A percentile compares a stretch with the other conserved stretches of the same genome.
These are phyloP conservation scores for Cynaeus angustus DNA, from an alignment of 2,888 invertebrate species.

Conservation along the genomic window DNA sequence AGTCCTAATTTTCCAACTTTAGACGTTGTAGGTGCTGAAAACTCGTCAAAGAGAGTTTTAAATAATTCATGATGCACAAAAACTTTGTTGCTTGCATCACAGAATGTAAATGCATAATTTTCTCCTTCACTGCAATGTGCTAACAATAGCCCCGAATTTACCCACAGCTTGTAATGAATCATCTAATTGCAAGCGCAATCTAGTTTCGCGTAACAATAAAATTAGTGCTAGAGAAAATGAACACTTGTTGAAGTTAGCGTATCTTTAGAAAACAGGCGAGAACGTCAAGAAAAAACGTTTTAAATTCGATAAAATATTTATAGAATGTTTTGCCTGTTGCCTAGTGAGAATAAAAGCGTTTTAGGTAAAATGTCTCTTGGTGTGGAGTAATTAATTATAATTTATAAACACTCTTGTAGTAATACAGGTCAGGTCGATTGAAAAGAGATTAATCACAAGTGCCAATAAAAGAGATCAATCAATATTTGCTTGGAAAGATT, in stretches of 20 bases:
- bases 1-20: no score
- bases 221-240: neutral
- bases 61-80: neutral
- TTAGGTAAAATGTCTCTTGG: slow-evolving; percentile 18
- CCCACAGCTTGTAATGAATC: neutral
- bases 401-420: slow-evolving; percentile 26
- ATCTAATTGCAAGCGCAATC: slow-evolving; percentile 5
- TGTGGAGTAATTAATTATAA: slow-evolving; percentile 36
- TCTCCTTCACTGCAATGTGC: neutral
- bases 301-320: no score
- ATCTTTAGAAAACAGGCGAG: no score
- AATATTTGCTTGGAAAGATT: slow-evolving; percentile 24
- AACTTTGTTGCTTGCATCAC: neutral
- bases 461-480: slow-evolving; percentile 42
- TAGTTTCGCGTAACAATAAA: neutral
- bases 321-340: no score
- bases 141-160: neutral
- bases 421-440: slow-evolving; percentile 2
- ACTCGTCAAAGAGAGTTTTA: neutral
- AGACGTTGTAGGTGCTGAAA: neutral
- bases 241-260: neutral
- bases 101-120: neutral
- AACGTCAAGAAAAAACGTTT: no score
- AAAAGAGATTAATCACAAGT: slow-evolving; percentile 44
- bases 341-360: slow-evolving; percentile 1